A percentile compares a stretch with the other conserved stretches of the same genome.
phyloP scores from a whole-genome alignment of 2,888 invertebrate species.

The Lasioglossum lativentre region DNA sequence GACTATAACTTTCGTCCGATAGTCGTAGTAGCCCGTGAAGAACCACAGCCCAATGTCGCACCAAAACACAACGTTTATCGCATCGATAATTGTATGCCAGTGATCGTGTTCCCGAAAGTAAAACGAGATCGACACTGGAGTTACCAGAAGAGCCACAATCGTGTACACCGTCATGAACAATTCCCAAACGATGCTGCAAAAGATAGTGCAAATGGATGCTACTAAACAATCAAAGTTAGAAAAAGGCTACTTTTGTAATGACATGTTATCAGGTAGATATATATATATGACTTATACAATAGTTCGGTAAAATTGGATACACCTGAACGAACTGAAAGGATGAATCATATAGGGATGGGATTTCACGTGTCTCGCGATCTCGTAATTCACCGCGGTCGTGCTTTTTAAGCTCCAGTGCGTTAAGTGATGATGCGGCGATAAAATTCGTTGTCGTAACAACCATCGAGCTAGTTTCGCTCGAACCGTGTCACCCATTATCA shows the following conservation, averaged over 20 bases:
- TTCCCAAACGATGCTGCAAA: slow-evolving; percentile 80
- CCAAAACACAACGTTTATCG: slow-evolving; percentile 76
- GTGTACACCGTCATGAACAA: slow-evolving; percentile 78
- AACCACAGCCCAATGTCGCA: slow-evolving; percentile 80
- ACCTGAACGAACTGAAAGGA: slow-evolving; percentile 83
- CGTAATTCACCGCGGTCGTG: slow-evolving; percentile 79
- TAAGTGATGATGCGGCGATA: slow-evolving; percentile 74
- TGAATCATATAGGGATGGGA: slow-evolving; percentile 81
- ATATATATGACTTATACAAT: not conserved
- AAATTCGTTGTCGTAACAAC: slow-evolving; percentile 67
- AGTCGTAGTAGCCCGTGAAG: slow-evolving; percentile 81
- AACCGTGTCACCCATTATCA: slow-evolving; percentile 56
- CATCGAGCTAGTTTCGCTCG: slow-evolving; percentile 65
- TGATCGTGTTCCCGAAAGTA: slow-evolving; percentile 60
- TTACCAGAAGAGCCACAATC: slow-evolving; percentile 73
- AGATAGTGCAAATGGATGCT: not conserved
- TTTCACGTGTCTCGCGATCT: slow-evolving; percentile 81
- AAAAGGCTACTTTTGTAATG: too few species aligned
- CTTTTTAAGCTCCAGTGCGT: slow-evolving; percentile 79
- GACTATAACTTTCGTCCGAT: slow-evolving; percentile 74
- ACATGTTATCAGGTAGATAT: too few species aligned
- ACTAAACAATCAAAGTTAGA: not conserved
- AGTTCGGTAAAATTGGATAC: slow-evolving; percentile 14
- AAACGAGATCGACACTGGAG: slow-evolving; percentile 80
- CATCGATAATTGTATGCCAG: slow-evolving; percentile 67